A percentile compares a stretch with the other conserved stretches of the same genome.
Evolutionary conservation across 2,113 vertebrate species (phyloP).

Genomic region (Pituophis catenifer): DNA sequence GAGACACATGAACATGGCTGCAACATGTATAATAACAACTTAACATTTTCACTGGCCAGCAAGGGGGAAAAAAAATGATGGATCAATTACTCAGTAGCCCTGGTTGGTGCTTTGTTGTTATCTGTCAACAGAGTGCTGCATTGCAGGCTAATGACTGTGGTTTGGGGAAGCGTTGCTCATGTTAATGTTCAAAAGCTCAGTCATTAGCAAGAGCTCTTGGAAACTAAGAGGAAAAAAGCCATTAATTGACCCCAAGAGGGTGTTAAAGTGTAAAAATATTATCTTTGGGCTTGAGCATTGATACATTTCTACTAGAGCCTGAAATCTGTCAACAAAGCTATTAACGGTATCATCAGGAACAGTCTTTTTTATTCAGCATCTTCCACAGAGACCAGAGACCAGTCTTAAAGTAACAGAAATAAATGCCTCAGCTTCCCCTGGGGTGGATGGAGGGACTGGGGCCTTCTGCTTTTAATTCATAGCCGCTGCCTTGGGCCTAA

Average conservation of each 20-base stretch:
- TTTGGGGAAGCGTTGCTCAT: conserved; percentile 48
- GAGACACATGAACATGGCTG: background rate
- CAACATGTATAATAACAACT: conserved; percentile 26
- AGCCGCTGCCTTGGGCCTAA: background rate
- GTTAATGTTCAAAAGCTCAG: conserved; percentile 40
- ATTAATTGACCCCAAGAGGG: conserved; percentile 42
- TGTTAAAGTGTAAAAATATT: conserved; percentile 44
- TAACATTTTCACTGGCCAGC: conserved; percentile 16
- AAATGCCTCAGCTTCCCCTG: background rate
- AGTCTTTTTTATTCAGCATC: conserved; percentile 35
- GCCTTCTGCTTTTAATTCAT: background rate
- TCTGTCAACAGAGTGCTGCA: conserved; percentile 58
- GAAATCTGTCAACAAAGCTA: conserved; percentile 31
- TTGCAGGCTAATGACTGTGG: conserved; percentile 51
- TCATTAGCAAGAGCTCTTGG: conserved; percentile 22
- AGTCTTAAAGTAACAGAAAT: background rate
- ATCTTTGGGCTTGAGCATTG: conserved; percentile 38
- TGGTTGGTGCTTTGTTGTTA: conserved; percentile 57
- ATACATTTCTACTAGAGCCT: conserved; percentile 38
- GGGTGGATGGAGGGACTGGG: background rate
- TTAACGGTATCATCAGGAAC: conserved; percentile 39
- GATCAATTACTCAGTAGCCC: conserved; percentile 34
- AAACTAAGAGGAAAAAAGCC: conserved; percentile 26
- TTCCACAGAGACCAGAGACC: conserved; percentile 25
- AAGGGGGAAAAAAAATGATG: conserved; percentile 14